Conservation (phyloP, 2,113 vertebrate genomes). For the Mystacornis crossleyi region DNA sequence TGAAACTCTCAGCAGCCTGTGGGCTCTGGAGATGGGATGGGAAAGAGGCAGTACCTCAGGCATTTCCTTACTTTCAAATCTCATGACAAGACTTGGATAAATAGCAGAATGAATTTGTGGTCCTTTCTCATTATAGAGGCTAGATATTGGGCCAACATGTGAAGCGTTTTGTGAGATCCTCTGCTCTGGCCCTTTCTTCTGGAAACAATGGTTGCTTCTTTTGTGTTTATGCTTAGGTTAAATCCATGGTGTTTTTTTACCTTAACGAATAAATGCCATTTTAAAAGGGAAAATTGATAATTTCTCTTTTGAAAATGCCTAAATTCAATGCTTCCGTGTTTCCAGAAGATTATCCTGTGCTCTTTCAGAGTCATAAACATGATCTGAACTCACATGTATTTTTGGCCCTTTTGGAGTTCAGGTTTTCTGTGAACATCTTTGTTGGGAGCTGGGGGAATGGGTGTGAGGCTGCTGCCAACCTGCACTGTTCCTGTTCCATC, state of each 20-base stretch:
- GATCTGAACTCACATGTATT: rapidly evolving
- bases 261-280: background rate
- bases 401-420: background rate
- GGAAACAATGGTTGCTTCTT: background rate
- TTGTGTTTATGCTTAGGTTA: background rate
- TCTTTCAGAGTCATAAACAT: background rate
- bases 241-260: background rate
- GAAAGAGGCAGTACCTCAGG: background rate
- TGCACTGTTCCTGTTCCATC: background rate
- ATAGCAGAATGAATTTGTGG: background rate
- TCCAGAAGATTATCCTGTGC: rapidly evolving
- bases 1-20: background rate
- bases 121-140: background rate
- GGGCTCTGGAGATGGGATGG: background rate
- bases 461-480: background rate
- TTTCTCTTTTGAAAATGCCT: background rate
- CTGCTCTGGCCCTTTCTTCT: background rate
- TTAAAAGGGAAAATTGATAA: background rate
- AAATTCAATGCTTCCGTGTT: background rate
- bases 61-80: background rate
- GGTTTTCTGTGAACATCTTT: background rate
- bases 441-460: background rate
- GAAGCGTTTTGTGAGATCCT: background rate
- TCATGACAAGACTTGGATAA: background rate
- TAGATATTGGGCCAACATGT: background rate